phyloP scores from a whole-genome alignment of 2,888 invertebrate species.

The Cataglyphis albicans region DNA sequence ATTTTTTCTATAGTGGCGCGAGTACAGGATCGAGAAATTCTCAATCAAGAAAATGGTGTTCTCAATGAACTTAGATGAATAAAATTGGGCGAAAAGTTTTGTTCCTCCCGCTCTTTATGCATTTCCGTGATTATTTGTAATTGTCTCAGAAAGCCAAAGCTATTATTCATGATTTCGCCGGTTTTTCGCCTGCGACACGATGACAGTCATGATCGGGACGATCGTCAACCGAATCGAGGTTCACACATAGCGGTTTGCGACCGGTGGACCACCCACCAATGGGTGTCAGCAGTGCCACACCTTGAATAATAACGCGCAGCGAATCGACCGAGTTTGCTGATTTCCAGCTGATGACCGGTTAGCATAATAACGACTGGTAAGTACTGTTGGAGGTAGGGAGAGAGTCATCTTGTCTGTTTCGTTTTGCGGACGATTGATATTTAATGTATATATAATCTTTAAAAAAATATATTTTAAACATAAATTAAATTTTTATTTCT shows the following conservation, averaged over 20 bases:
- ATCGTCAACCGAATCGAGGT: slow-evolving; percentile 67
- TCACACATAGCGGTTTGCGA: slow-evolving; percentile 71
- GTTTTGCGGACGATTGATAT: neutral
- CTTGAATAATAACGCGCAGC: slow-evolving; percentile 83
- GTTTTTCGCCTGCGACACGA: slow-evolving; percentile 47
- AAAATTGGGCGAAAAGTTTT: slow-evolving; percentile 52
- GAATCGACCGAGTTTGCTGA: slow-evolving; percentile 79
- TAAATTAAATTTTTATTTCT: neutral
- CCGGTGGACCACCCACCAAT: slow-evolving; percentile 80
- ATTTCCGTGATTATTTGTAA: slow-evolving; percentile 29
- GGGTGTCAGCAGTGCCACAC: slow-evolving; percentile 80
- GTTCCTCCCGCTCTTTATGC: slow-evolving; percentile 34
- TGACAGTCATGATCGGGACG: slow-evolving; percentile 37
- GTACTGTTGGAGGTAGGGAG: slow-evolving; percentile 5
- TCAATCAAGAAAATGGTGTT: slow-evolving; percentile 48
- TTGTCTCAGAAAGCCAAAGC: slow-evolving; percentile 14
- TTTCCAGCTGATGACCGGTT: slow-evolving; percentile 80
- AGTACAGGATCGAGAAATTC: neutral
- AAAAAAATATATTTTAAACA: neutral
- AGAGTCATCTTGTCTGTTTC: slow-evolving; percentile 48
- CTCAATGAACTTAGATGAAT: slow-evolving; percentile 45
- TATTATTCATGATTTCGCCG: slow-evolving; percentile 56
- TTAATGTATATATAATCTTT: neutral
- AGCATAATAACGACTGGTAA: slow-evolving; percentile 72
- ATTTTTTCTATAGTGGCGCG: neutral